Evolutionary conservation across 2,797 vertebrate genomes (phyloP).

Genomic region (Sciurus vulgaris): DNA sequence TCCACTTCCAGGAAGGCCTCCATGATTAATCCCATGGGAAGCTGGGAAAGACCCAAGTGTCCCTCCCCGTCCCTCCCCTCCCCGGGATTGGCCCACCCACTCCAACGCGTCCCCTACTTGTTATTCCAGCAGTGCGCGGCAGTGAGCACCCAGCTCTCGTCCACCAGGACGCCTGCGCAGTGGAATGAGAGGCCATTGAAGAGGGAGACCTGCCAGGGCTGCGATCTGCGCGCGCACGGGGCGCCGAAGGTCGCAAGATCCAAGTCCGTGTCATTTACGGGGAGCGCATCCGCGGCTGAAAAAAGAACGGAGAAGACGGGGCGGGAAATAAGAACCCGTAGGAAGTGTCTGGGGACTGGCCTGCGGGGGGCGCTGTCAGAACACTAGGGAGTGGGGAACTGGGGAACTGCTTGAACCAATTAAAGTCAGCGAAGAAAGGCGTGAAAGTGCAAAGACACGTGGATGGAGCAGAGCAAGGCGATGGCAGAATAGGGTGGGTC

Average conservation of each 20-base stretch:
- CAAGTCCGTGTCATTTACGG: not conserved
- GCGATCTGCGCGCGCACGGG: conserved; percentile 85
- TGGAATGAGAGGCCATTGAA: conserved; percentile 76
- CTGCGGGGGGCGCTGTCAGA: not conserved
- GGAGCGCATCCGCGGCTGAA: conserved; percentile 54
- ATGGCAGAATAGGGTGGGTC: not conserved
- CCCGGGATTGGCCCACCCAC: not conserved
- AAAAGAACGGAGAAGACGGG: not conserved
- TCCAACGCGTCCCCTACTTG: conserved; percentile 42
- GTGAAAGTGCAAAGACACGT: not conserved
- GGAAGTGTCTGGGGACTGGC: rapidly evolving
- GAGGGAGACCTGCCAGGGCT: conserved; percentile 89
- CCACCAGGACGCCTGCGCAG: conserved; percentile 89
- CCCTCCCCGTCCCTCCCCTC: not conserved
- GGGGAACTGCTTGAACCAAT: not conserved
- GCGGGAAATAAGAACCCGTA: not conserved
- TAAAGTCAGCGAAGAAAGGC: not conserved
- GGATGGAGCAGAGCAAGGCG: too few species aligned
- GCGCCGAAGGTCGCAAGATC: not conserved
- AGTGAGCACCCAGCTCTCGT: conserved; percentile 88
- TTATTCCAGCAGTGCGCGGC: conserved; percentile 79
- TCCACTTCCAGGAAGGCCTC: not conserved
- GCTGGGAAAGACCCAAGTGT: not conserved
- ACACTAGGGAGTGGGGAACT: not conserved
- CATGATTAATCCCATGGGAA: not conserved